Evolutionary conservation across 2,113 vertebrate species (phyloP).

Genomic region (Symphodus melops): DNA sequence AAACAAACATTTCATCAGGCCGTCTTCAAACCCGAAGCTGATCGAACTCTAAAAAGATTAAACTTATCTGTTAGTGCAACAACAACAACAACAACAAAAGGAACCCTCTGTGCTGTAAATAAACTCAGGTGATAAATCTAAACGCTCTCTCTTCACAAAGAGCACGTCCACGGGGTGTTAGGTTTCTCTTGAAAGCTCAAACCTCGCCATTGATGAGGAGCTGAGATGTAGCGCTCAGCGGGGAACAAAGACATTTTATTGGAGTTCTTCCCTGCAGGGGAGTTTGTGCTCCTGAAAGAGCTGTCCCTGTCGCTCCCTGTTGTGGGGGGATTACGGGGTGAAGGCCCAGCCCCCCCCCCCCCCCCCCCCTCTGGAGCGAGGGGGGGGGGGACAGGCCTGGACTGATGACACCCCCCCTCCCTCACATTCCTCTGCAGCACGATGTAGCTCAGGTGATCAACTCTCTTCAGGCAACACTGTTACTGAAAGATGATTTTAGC

Average conservation of each 20-base stretch:
- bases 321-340: constrained; percentile 67
- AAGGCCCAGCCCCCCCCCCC: constrained; percentile 53
- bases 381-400: constrained; percentile 54
- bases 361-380: constrained; percentile 33
- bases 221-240: constrained; percentile 57
- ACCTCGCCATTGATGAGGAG: constrained; percentile 62
- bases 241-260: constrained; percentile 80
- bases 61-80: too few species aligned
- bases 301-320: constrained; percentile 53
- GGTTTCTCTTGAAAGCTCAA: constrained; percentile 66
- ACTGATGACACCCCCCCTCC: constrained; percentile 23
- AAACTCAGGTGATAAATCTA: constrained; percentile 54
- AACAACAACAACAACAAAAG: too few species aligned
- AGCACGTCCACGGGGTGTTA: constrained; percentile 47
- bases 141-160: constrained; percentile 32
- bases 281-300: constrained; percentile 59
- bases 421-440: not conserved
- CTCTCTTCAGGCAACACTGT: too few species aligned
- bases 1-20: too few species aligned
- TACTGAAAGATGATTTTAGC: not conserved
- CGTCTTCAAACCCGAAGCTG: too few species aligned
- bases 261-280: constrained; percentile 71
- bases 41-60: too few species aligned
- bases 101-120: constrained; percentile 30
- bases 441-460: not conserved